Evolutionary conservation across 2,797 vertebrate species (phyloP), one percentile per base, ranked within the genome.

Genomic region (Sphenopsis melanotis): DNA sequence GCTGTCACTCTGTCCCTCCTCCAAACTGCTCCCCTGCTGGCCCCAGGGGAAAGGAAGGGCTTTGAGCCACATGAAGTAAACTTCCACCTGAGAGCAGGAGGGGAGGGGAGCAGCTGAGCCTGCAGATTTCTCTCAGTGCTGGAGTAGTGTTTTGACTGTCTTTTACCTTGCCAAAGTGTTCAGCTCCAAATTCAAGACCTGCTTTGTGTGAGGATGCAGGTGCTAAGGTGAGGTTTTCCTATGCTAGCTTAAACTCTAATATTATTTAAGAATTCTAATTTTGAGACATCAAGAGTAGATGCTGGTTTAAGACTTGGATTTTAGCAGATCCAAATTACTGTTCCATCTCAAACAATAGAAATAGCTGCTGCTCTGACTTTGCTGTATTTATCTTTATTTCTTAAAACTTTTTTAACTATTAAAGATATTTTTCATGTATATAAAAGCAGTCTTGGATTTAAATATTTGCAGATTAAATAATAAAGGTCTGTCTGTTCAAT

Each of bases 321-420:
- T 63, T 90, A 94, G 82, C 66, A 77, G 56, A 77, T 82, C 20
- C 59, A 47, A 69, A 32, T 69, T 55, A 44, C 44, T 92, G 36
- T 80, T 89, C 50, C 70, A 91, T 30, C 47, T 66, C n/a, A 47
- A 66, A 72, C 26, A 29, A 52, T 15, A 76, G 32, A 59, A 79
- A 42, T 20, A 83, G 60, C 24, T 90, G 64, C 53, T 94, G 77
- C 60, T 91, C 30, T 77, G 61, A 66, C 53, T 49, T 60, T 46
- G 23, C 60, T 92, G 17, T 93, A 83, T 89, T 94, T 93, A 83
- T 92, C 81, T 85, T 90, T 6, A 66, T 95, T 79, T 90, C 76
- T 95, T 91, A 65, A 89, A 82, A 22, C 42, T 94, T 93, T 96
- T 95, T 52, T 83, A 93, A 94, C 47, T 89, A 82, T 56, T 94